A percentile compares a stretch with the other conserved stretches of the same genome.
Evolutionary conservation across 1,140 invertebrate species (phyloP).

Genomic region (Diachasma alloeum): DNA sequence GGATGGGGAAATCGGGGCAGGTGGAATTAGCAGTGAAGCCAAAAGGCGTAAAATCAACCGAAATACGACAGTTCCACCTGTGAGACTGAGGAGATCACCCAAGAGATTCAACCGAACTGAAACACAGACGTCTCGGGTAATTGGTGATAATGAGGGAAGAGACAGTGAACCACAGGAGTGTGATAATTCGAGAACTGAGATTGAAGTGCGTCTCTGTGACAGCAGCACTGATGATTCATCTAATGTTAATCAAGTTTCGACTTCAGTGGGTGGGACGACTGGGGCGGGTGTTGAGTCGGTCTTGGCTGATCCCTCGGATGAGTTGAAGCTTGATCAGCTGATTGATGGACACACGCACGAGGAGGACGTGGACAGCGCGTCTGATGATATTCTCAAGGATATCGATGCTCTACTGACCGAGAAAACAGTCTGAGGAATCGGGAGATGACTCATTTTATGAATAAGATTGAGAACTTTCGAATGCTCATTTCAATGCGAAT

Average conservation of each 20-base stretch:
- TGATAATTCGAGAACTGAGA: conserved; percentile 20
- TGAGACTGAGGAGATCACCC: conserved; percentile 42
- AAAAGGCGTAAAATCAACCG: conserved; percentile 2
- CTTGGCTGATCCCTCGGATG: conserved; percentile 8
- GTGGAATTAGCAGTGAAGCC: neutral
- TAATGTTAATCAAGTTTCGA: neutral
- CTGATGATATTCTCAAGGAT: conserved; percentile 59
- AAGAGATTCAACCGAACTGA: conserved; percentile 6
- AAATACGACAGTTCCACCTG: conserved; percentile 39
- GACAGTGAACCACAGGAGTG: neutral
- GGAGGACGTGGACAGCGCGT: conserved; percentile 44
- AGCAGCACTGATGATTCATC: conserved; percentile 47
- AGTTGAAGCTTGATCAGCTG: conserved; percentile 25
- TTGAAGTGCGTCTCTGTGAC: conserved; percentile 53
- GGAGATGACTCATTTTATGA: neutral
- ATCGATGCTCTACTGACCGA: conserved; percentile 56
- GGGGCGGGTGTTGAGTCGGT: neutral
- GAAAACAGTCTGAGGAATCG: conserved; percentile 15
- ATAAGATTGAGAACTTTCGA: too few species aligned
- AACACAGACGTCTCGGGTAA: neutral
- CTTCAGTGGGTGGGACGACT: neutral
- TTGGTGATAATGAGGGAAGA: neutral
- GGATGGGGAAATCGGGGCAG: neutral
- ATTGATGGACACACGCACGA: conserved; percentile 35
- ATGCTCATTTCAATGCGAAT: neutral